Conservation (phyloP, 2,113 vertebrate genomes). For the Pachypanchax playfairii region DNA sequence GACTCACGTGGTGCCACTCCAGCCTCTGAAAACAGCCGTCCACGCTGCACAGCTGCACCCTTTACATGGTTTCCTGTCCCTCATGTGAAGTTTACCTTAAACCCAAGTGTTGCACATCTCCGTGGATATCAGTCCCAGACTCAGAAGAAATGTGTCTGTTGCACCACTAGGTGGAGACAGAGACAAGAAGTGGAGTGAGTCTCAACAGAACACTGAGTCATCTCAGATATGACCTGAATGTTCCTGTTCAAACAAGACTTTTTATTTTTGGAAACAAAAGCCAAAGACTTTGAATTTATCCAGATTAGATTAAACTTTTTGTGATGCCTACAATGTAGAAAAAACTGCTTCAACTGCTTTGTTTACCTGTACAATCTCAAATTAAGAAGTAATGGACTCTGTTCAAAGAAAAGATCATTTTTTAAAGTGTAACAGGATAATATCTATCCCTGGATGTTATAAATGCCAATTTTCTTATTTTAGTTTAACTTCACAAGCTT, state of each 20-base stretch:
- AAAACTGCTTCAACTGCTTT: conserved; percentile 27
- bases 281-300: conserved; percentile 73
- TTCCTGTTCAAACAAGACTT: conserved; percentile 48
- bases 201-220: conserved; percentile 17
- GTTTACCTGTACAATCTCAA: conserved; percentile 61
- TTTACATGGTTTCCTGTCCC: conserved; percentile 3
- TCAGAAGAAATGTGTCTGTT: conserved; percentile 37
- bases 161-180: conserved; percentile 56
- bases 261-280: conserved; percentile 64
- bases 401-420: conserved; percentile 38
- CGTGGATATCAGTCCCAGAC: conserved; percentile 24
- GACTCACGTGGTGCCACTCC: not conserved
- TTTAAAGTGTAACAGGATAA: too few relatives aligned
- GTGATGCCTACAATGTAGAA: conserved; percentile 25
- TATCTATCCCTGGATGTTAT: conserved; percentile 45
- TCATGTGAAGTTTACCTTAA: conserved; percentile 1
- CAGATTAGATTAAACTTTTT: conserved; percentile 36
- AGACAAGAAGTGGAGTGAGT: conserved; percentile 27
- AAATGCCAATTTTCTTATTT: conserved; percentile 41
- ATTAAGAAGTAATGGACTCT: conserved; percentile 26
- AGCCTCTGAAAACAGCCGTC: conserved; percentile 11
- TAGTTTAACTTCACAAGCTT: conserved; percentile 47
- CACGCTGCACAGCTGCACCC: conserved; percentile 1
- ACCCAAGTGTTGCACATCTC: conserved; percentile 11
- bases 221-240: conserved; percentile 47